A percentile compares a stretch with the other conserved stretches of the same genome.
Evolutionary conservation across 2,888 invertebrate species (phyloP).

Genomic region (Catonia carolina): DNA sequence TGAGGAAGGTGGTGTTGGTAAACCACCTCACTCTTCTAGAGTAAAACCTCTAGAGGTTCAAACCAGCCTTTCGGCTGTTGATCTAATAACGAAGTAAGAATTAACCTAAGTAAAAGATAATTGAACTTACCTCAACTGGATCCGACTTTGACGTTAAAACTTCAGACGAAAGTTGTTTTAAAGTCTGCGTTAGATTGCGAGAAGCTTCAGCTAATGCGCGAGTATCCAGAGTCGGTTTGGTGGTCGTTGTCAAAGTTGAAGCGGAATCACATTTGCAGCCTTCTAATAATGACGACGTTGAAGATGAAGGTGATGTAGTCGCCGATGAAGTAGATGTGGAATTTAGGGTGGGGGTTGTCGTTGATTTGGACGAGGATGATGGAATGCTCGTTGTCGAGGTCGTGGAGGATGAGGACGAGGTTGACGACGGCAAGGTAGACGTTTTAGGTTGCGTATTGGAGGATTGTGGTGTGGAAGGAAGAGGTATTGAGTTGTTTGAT

Average conservation of each 20-base stretch:
- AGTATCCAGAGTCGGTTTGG: constrained; percentile 52
- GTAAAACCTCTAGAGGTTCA: too few species aligned
- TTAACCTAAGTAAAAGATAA: too few species aligned
- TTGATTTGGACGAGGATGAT: constrained; percentile 15
- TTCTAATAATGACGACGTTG: not conserved
- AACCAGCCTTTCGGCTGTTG: too few species aligned
- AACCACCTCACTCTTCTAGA: too few species aligned
- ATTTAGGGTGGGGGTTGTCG: constrained; percentile 20
- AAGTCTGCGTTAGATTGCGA: constrained; percentile 82
- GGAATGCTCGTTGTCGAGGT: constrained; percentile 14
- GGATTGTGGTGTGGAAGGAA: constrained; percentile 14
- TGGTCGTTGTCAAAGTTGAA: constrained; percentile 30
- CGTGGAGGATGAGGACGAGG: constrained; percentile 19
- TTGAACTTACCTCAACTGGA: constrained; percentile 34
- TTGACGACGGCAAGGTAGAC: constrained; percentile 23
- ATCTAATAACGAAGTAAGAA: too few species aligned
- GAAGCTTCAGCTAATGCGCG: constrained; percentile 82
- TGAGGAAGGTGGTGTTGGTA: too few species aligned
- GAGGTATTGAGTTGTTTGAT: too few species aligned
- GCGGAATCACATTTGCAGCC: constrained; percentile 15
- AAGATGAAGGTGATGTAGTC: not conserved
- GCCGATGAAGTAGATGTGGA: not conserved
- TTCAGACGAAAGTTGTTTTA: constrained; percentile 83
- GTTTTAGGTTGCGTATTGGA: constrained; percentile 20
- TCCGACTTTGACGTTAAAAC: constrained; percentile 57